phyloP scores from a whole-genome alignment of 2,888 invertebrate genomes.

The Agrenia bidenticulata region DNA sequence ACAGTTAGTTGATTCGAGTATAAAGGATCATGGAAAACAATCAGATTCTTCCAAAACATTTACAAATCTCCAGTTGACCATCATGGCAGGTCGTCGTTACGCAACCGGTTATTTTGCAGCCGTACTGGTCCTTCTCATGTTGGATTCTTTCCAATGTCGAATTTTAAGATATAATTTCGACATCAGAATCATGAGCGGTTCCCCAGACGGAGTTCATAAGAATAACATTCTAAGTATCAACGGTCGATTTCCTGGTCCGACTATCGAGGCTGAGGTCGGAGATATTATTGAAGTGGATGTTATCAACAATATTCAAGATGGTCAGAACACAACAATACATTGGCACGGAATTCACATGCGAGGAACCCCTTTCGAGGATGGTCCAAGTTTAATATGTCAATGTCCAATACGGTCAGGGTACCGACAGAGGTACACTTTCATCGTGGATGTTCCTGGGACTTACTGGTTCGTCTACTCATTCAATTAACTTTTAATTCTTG shows the following conservation, averaged over 20 bases:
- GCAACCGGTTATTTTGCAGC: no score
- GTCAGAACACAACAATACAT: conserved; percentile 39
- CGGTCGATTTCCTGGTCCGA: conserved; percentile 45
- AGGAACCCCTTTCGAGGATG: conserved; percentile 40
- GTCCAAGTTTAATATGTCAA: conserved; percentile 36
- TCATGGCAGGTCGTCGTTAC: no score
- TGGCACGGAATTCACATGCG: conserved; percentile 43
- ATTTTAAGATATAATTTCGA: no score
- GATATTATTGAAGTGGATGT: conserved; percentile 31
- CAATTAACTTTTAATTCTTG: conserved; percentile 7
- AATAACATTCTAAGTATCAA: conserved; percentile 34
- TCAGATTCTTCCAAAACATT: no score
- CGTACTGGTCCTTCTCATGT: no score
- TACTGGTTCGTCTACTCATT: conserved; percentile 45
- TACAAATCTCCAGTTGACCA: no score
- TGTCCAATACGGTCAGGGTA: conserved; percentile 37
- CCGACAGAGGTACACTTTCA: conserved; percentile 31
- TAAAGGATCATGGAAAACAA: no score
- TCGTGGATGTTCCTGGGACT: conserved; percentile 38
- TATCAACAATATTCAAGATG: conserved; percentile 42
- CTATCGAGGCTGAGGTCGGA: conserved; percentile 26
- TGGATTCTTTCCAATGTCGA: no score
- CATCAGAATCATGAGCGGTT: no score
- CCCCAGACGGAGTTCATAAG: conserved; percentile 39
- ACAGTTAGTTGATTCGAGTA: no score